A percentile compares a stretch with the other conserved stretches of the same genome.
Evolutionary conservation across 2,888 invertebrate species (phyloP).

Genomic region (Nomada hirtipes): DNA sequence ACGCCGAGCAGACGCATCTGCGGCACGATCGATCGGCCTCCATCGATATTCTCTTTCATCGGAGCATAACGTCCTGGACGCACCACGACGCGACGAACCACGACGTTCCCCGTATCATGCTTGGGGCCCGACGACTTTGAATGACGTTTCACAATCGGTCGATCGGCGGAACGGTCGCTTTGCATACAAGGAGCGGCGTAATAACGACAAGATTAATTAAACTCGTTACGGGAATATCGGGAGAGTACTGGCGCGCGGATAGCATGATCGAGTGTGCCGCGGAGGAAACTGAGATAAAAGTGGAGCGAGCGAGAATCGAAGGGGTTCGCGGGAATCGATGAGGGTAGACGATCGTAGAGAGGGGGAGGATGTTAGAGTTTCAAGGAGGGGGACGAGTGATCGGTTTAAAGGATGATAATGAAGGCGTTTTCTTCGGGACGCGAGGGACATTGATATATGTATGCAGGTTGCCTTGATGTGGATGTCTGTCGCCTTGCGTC

Average conservation of each 20-base stretch:
- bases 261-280: conserved; percentile 39
- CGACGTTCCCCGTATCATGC: conserved; percentile 8
- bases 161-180: conserved; percentile 36
- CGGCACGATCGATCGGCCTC: conserved; percentile 57
- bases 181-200: conserved; percentile 51
- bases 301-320: conserved; percentile 16
- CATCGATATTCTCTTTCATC: conserved; percentile 37
- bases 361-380: background rate
- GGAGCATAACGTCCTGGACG: conserved; percentile 38
- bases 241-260: conserved; percentile 14
- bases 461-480: background rate
- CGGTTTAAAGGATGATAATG: conserved; percentile 19
- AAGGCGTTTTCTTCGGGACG: conserved; percentile 9
- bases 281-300: conserved; percentile 31
- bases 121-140: conserved; percentile 51
- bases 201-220: conserved; percentile 59
- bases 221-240: conserved; percentile 52
- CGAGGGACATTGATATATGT: conserved; percentile 17
- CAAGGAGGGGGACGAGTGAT: background rate
- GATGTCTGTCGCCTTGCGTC: background rate
- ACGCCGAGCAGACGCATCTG: conserved; percentile 40
- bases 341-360: background rate
- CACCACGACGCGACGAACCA: conserved; percentile 30
- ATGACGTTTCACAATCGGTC: conserved; percentile 56
- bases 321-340: background rate